phyloP scores from a whole-genome alignment of 2,888 invertebrate genomes.

The Clanis bilineata region DNA sequence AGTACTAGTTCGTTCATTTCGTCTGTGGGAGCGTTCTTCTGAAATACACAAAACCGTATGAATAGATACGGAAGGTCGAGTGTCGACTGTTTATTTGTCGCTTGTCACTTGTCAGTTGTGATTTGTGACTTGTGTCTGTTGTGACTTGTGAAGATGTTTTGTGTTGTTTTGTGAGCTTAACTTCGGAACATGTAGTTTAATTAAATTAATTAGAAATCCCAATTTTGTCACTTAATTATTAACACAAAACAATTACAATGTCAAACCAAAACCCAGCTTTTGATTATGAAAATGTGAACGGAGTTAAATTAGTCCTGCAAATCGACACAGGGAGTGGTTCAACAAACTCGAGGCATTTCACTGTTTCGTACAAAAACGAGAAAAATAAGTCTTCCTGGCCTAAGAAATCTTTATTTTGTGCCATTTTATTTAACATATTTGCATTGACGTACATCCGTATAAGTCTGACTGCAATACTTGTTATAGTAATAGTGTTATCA shows the following conservation, averaged over 20 bases:
- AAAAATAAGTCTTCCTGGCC: constrained; percentile 52
- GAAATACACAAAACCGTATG: too few species aligned
- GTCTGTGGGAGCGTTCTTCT: too few species aligned
- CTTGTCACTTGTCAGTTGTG: too few species aligned
- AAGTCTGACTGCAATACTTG: constrained; percentile 54
- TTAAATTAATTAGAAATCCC: too few species aligned
- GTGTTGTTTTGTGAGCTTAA: too few species aligned
- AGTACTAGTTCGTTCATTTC: too few species aligned
- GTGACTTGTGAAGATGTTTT: too few species aligned
- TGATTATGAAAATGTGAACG: constrained; percentile 67
- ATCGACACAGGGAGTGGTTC: constrained; percentile 48
- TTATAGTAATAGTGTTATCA: constrained; percentile 58
- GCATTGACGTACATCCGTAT: constrained; percentile 57
- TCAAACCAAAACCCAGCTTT: constrained; percentile 30
- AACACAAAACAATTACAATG: constrained; percentile 24
- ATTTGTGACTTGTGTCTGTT: too few species aligned
- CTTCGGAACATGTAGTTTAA: not conserved
- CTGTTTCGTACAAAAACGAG: constrained; percentile 60
- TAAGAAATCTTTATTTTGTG: constrained; percentile 53
- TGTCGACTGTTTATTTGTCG: too few species aligned
- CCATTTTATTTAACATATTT: constrained; percentile 61
- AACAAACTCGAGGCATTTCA: constrained; percentile 61
- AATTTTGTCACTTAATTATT: not conserved
- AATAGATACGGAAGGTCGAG: too few species aligned
- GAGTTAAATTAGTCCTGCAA: constrained; percentile 55